Conservation (phyloP, 2,113 vertebrate genomes). For the Turdus rufiventris region DNA sequence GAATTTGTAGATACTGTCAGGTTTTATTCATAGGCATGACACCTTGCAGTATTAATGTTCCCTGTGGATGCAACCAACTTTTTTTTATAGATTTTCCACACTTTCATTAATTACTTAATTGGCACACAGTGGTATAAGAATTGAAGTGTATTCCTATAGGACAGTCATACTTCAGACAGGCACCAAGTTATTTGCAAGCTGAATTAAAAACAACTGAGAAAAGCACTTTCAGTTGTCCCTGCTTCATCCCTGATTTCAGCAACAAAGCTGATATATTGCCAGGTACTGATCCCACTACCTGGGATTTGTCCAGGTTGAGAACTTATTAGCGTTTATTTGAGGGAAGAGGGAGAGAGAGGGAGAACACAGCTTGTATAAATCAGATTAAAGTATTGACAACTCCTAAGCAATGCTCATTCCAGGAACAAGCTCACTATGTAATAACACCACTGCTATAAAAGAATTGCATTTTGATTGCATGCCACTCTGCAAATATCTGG, state of each 20-base stretch:
- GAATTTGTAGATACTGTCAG: neutral
- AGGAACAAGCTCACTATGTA: conserved; percentile 16
- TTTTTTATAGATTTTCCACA: conserved; percentile 9
- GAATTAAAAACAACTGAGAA: neutral
- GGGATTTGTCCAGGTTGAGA: conserved; percentile 31
- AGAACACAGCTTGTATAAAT: conserved; percentile 26
- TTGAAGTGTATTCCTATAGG: neutral
- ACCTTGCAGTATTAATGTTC: neutral
- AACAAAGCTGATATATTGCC: neutral
- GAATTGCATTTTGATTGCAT: conserved; percentile 4
- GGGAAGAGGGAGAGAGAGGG: neutral
- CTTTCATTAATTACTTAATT: conserved; percentile 30
- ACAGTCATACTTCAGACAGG: neutral
- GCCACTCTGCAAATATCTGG: neutral
- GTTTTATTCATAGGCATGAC: conserved; percentile 20
- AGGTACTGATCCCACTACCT: neutral
- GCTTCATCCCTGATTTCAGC: neutral
- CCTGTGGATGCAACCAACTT: neutral
- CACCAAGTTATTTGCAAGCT: neutral
- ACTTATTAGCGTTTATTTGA: conserved; percentile 24
- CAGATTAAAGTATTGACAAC: conserved; percentile 55
- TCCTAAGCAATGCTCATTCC: conserved; percentile 34
- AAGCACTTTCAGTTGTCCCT: neutral
- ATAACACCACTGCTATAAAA: conserved; percentile 3
- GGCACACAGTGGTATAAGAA: neutral